Percentiles rank a stretch among this genome's conserved stretches.
These are phyloP conservation scores for Drosophila kepulauana DNA, from an alignment of 1,140 invertebrate genomes.

Conservation along the genomic window DNA sequence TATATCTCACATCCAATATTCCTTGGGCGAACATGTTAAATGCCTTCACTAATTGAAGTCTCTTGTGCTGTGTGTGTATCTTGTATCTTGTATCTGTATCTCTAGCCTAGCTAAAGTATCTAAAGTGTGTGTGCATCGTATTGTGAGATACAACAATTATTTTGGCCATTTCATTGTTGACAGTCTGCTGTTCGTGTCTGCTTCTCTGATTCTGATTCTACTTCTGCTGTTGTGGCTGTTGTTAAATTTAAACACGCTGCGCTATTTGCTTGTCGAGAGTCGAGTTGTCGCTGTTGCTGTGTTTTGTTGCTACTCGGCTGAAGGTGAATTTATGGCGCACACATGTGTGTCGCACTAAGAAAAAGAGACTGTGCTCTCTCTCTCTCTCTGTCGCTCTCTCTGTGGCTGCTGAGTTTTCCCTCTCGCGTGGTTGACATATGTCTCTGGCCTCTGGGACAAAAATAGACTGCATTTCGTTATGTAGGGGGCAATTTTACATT, in stretches of 20 bases:
- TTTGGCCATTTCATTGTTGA: constrained; percentile 45
- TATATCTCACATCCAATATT: constrained; percentile 3
- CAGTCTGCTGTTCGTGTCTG: constrained; percentile 18
- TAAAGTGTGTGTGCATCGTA: constrained; percentile 3
- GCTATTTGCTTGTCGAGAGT: constrained; percentile 63
- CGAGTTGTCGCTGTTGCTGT: constrained; percentile 13
- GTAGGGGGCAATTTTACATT: constrained; percentile 68
- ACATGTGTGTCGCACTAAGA: constrained; percentile 60
- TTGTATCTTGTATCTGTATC: constrained; percentile 24
- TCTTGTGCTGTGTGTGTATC: background rate
- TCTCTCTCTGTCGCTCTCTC: constrained; percentile 13
- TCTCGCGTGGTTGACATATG: constrained; percentile 70
- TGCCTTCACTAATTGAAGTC: constrained; percentile 23
- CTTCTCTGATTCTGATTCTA: constrained; percentile 1
- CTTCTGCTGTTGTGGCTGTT: constrained; percentile 38
- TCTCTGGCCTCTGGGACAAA: constrained; percentile 40
- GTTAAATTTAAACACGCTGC: constrained; percentile 79
- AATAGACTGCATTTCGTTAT: constrained; percentile 36
- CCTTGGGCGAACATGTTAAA: constrained; percentile 29
- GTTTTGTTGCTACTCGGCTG: constrained; percentile 46
- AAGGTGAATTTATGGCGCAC: constrained; percentile 83
- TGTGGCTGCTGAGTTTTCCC: constrained; percentile 20
- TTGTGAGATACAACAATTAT: constrained; percentile 12
- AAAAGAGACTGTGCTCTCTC: constrained; percentile 8
- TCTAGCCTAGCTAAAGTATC: constrained; percentile 5